Base-by-base conservation (phyloP, 35 echinoderm and acorn worm species). In the Lytechinus variegatus region DNA sequence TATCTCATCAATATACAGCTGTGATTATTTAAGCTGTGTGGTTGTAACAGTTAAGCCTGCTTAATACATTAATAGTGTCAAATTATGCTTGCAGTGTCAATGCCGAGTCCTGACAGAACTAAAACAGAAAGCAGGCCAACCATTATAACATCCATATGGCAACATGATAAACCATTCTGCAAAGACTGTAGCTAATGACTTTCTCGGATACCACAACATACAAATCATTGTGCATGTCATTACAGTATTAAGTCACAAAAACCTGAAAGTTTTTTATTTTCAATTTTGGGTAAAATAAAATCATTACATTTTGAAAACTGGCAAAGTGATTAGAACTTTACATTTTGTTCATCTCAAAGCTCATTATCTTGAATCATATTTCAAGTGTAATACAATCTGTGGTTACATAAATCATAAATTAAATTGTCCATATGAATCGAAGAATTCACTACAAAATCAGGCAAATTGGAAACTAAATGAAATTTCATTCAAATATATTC, bases 1-100 rank as follows among this genome's bases (percentile, higher is more conserved):
- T 79, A 79, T 79, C 66, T 79, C 66, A 79, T 79, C 66, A 79
- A 79, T 79, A 16, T 79, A 79, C 66, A 79, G 66, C 66, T 79
- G 66, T 79, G 66, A 79, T 16, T 79, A 79, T 79, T 79, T 79
- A 79, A 79, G 66, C 66, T 79, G 66, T 79, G 66, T 79, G 66
- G 66, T 79, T 79, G 66, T 79, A 79, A 79, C 4, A 90, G 88
- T 54, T 90, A 90, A 90, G 88, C 88, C 88, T 54, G 88, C 29
- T 90, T 90, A 90, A 90, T 90, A 44, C 52, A 52, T 90, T 90
- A 90, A 90, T 90, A 90, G 88, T 54, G 52, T 54, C 52, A 90
- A 90, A 90, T 90, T 90, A 79, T 79, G 66, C 66, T 79, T 79
- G 66, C 66, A 79, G 66, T 79, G 66, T 79, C 66, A 79, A 79